Evolutionary conservation across 2,888 invertebrate genomes (phyloP).

Genomic region (Zonitis immaculata): DNA sequence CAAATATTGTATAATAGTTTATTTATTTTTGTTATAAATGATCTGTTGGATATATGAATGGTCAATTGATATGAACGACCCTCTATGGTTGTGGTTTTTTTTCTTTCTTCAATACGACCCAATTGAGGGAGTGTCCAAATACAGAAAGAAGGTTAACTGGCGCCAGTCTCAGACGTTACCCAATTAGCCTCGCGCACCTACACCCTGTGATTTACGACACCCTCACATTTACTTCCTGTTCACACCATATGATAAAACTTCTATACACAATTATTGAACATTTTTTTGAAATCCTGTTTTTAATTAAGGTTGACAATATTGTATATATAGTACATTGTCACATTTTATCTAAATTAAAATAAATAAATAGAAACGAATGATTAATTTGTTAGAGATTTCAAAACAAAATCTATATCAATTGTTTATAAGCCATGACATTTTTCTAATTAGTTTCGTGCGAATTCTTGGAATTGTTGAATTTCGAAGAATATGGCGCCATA

Average conservation of each 20-base stretch:
- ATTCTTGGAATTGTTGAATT: neutral
- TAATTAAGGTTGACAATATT: constrained; percentile 33
- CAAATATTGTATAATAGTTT: neutral
- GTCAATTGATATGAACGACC: no score
- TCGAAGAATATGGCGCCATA: neutral
- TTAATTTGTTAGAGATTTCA: constrained; percentile 22
- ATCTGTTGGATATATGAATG: constrained; percentile 32
- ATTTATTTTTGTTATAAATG: constrained; percentile 11
- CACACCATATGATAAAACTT: constrained; percentile 32
- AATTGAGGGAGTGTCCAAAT: constrained; percentile 17
- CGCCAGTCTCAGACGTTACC: constrained; percentile 45
- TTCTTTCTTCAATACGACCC: no score
- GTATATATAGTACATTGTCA: no score
- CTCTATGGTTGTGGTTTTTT: no score
- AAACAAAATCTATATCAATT: no score
- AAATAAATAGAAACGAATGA: no score
- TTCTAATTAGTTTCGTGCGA: neutral
- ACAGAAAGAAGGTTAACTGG: constrained; percentile 30
- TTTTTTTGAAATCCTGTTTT: constrained; percentile 29
- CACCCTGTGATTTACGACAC: constrained; percentile 47
- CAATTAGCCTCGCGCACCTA: constrained; percentile 47
- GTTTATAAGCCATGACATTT: no score
- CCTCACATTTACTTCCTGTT: constrained; percentile 45
- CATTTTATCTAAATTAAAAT: constrained; percentile 8
- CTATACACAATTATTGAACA: constrained; percentile 5